These are phyloP conservation scores for Drosophila austrosaltans DNA, from an alignment of 2,888 invertebrate species.

Conservation along the genomic window DNA sequence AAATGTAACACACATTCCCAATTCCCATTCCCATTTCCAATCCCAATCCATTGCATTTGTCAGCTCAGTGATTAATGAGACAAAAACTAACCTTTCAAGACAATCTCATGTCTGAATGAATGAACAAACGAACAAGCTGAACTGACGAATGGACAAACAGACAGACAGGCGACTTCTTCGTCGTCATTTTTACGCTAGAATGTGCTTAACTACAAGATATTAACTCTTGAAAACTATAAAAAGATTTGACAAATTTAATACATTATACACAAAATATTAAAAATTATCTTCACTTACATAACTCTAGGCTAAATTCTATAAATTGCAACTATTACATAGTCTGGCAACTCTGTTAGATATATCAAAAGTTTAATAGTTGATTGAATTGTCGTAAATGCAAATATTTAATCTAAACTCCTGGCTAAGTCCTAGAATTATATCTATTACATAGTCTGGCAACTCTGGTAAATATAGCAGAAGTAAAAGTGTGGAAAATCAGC, in stretches of 20 bases:
- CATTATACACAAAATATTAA: too few relatives aligned
- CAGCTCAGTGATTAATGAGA: slow-evolving; percentile 12
- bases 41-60: slow-evolving; percentile 10
- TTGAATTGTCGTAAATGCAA: too few relatives aligned
- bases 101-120: slow-evolving; percentile 10
- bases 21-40: slow-evolving; percentile 1
- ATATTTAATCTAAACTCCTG: too few relatives aligned
- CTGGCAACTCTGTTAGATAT: too few relatives aligned
- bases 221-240: not conserved
- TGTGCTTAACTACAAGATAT: not conserved
- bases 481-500: too few relatives aligned
- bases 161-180: not conserved
- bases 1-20: slow-evolving; percentile 11
- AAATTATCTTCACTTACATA: too few relatives aligned
- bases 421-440: too few relatives aligned
- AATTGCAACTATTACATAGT: not conserved
- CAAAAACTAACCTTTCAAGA: slow-evolving; percentile 13
- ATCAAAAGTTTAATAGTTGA: too few relatives aligned
- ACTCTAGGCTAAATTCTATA: too few relatives aligned
- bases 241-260: too few relatives aligned
- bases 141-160: too few relatives aligned
- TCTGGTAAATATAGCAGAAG: too few relatives aligned
- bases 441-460: not conserved
- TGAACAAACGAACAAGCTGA: not conserved
- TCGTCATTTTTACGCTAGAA: slow-evolving; percentile 6